These are phyloP conservation scores for Tethya wilhelma DNA, from an alignment of 37 sponge, comb jelly and placozoan species.

Conservation along the genomic window DNA sequence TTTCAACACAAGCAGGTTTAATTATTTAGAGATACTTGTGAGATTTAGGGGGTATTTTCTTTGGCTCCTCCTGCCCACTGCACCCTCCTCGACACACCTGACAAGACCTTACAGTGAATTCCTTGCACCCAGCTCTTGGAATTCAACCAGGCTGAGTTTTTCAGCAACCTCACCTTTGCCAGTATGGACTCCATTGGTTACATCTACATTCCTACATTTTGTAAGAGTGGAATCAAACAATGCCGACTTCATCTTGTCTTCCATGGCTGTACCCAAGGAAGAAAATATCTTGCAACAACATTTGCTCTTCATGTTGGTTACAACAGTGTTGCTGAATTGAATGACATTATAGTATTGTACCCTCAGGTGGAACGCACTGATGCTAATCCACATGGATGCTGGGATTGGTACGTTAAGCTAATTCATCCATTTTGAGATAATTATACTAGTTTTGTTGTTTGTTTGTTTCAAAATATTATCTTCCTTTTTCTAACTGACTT, in stretches of 20 bases:
- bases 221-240: constrained; percentile 33
- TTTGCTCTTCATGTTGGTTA: constrained; percentile 75
- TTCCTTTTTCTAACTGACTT: too few relatives aligned
- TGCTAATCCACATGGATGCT: constrained; percentile 79
- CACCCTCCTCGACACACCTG: too few relatives aligned
- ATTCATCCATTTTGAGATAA: neutral
- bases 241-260: constrained; percentile 80
- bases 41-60: too few relatives aligned
- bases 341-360: constrained; percentile 77
- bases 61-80: too few relatives aligned
- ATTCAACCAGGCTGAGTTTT: constrained; percentile 79
- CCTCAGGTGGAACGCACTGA: constrained; percentile 55
- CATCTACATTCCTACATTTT: constrained; percentile 79
- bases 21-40: too few relatives aligned
- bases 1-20: too few relatives aligned
- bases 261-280: constrained; percentile 88
- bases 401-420: constrained; percentile 83
- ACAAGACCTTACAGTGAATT: too few relatives aligned
- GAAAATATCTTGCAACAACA: constrained; percentile 45
- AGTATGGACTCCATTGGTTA: constrained; percentile 80
- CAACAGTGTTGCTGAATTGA: constrained; percentile 65
- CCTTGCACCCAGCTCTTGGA: constrained; percentile 70
- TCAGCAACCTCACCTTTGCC: constrained; percentile 28
- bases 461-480: too few relatives aligned
- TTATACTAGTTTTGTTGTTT: neutral